phyloP scores from a whole-genome alignment of 2,888 invertebrate genomes.

The Acleris literana region DNA sequence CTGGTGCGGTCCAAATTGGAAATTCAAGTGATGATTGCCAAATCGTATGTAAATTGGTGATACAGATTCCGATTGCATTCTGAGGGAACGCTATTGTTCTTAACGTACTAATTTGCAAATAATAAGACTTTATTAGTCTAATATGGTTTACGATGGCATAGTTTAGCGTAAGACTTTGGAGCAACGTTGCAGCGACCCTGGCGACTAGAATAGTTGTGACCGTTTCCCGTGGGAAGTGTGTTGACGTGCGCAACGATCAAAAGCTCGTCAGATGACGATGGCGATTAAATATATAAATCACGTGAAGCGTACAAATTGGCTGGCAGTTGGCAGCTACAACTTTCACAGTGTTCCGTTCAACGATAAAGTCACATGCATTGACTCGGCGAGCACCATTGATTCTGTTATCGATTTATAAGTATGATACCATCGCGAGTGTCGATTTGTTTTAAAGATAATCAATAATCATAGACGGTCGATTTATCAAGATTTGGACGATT shows the following conservation, averaged over 20 bases:
- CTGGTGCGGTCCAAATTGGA: slow-evolving; percentile 39
- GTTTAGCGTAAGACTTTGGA: slow-evolving; percentile 37
- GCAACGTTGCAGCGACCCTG: slow-evolving; percentile 3
- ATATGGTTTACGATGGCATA: slow-evolving; percentile 50
- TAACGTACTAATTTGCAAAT: slow-evolving; percentile 60
- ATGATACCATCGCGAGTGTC: slow-evolving; percentile 50
- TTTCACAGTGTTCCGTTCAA: slow-evolving; percentile 47
- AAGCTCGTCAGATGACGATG: slow-evolving; percentile 52
- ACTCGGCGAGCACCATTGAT: slow-evolving; percentile 50
- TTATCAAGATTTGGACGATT: slow-evolving; percentile 61
- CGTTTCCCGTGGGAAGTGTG: slow-evolving; percentile 57
- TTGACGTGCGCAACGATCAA: slow-evolving; percentile 50
- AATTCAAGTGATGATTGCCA: slow-evolving; percentile 50
- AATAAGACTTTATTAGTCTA: slow-evolving; percentile 58
- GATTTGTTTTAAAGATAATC: slow-evolving; percentile 55
- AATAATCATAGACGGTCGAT: slow-evolving; percentile 60
- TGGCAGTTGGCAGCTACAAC: slow-evolving; percentile 40
- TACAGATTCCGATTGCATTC: slow-evolving; percentile 60
- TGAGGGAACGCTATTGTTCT: slow-evolving; percentile 59
- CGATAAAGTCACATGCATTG: slow-evolving; percentile 48
- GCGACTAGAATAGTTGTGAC: slow-evolving; percentile 38
- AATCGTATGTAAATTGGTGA: slow-evolving; percentile 56
- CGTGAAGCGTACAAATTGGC: slow-evolving; percentile 44
- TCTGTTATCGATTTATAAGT: slow-evolving; percentile 49
- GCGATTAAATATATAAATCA: slow-evolving; percentile 39